These are phyloP conservation scores for Heteromurus nitidus DNA, from an alignment of 2,888 invertebrate genomes.

Conservation along the genomic window DNA sequence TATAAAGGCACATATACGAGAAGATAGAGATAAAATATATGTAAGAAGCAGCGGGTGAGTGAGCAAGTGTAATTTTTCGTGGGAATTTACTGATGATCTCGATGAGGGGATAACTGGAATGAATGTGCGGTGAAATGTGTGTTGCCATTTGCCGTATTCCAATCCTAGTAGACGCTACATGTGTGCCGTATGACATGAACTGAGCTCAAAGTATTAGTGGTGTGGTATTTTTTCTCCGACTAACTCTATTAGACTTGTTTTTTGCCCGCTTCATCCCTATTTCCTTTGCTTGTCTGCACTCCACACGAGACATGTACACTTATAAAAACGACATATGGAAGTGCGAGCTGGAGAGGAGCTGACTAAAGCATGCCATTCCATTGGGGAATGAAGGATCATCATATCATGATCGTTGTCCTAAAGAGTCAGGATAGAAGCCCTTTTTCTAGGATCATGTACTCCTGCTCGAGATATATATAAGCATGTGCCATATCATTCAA, in stretches of 20 bases:
- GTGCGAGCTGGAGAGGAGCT: no score
- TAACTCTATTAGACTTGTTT: constrained; percentile 52
- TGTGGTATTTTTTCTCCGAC: constrained; percentile 19
- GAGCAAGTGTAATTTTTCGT: constrained; percentile 73
- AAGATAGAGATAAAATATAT: constrained; percentile 29
- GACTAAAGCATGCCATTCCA: no score
- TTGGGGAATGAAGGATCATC: constrained; percentile 30
- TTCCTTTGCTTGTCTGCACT: no score
- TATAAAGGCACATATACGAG: no score
- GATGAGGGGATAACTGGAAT: constrained; percentile 63
- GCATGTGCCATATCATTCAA: neutral
- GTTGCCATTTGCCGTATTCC: neutral
- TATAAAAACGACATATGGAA: no score
- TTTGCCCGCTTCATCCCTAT: constrained; percentile 8
- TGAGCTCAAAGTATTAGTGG: constrained; percentile 57
- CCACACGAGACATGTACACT: no score
- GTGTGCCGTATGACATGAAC: constrained; percentile 3
- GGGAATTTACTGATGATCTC: constrained; percentile 72
- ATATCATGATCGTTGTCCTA: neutral
- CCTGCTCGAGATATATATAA: neutral
- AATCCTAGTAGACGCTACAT: neutral
- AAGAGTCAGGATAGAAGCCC: neutral
- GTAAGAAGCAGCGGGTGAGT: constrained; percentile 57
- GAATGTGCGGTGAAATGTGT: constrained; percentile 8
- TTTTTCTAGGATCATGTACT: neutral